Evolutionary conservation across 64 coral and sea anemone genomes (phyloP), one percentile per base, ranked within the genome.

Genomic region (Platygyra sinensis): DNA sequence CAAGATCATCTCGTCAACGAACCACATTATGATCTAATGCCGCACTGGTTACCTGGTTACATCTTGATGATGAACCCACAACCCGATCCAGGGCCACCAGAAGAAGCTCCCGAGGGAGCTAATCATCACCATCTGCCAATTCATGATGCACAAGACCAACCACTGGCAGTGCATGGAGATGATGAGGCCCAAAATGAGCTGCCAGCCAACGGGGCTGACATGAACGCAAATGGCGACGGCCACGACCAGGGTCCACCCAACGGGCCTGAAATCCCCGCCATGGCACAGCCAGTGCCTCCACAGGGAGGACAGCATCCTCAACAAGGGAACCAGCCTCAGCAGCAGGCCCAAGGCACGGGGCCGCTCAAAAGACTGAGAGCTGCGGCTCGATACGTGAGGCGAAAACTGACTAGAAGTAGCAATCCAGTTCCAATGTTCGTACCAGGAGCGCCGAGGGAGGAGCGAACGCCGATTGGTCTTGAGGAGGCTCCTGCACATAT

Each of bases 321-420:
- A 31, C 29, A 17, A 2, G 80, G 18, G 5, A 31, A 84, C 20
- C 80, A 69, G 5, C 61, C 27, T 39, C 59, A 62, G 42, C 80
- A 84, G 33, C 80, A 69, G 12, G 30, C 36, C 8, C 60, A 49
- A 19, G 20, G 62, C 24, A 67, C 8, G 2, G 61, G 61, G 19
- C 17, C 62, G 33, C 30, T 32, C 19, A 84, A 50, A 7, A 84
- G 62, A 67, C 38, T 84, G 5, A 36, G 5, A 4, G 80, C 80
- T 28, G 80, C 80, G 4, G 80, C 33, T 20, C 67, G 80, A 50
- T 84, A 84, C 62, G 36, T 84, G 12, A 84, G 67, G 61, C 61
- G 80, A 10, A 69, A 69, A 36, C 10, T 84, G 2, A 84, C 27
- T 10, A 30, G 80, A 30, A 30, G 4, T 64, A 62, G 67, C 9